Conservation (phyloP, 2,113 vertebrate species). For the Acrocephalus arundinaceus region DNA sequence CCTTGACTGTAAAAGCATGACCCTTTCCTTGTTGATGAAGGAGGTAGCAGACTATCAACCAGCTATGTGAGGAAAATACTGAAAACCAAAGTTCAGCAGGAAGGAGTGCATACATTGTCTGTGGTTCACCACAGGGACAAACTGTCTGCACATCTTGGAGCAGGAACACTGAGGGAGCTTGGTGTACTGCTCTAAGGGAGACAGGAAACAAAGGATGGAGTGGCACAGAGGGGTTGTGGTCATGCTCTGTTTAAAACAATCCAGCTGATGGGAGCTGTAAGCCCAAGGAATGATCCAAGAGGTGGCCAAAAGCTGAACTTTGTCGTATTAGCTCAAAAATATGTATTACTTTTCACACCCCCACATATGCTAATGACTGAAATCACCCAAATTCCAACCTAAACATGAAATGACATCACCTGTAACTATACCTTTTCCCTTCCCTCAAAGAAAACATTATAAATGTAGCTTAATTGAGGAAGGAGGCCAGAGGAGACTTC, state of each 20-base stretch:
- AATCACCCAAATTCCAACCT: neutral
- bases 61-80: neutral
- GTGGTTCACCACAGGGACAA: neutral
- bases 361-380: neutral
- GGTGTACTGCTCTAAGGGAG: neutral
- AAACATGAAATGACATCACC: neutral
- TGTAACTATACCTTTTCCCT: neutral
- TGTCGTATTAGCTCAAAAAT: neutral
- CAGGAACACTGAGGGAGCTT: neutral
- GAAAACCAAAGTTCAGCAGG: neutral
- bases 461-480: neutral
- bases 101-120: neutral
- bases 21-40: neutral
- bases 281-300: neutral
- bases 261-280: neutral
- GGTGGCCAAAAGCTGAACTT: neutral
- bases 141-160: neutral
- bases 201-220: neutral
- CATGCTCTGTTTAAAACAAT: neutral
- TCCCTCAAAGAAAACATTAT: neutral
- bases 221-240: neutral
- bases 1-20: neutral
- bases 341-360: neutral
- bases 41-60: neutral
- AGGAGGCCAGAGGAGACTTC: neutral